Base-by-base conservation (phyloP, 2,113 vertebrate species). In the Todiramphus saurophagus region DNA sequence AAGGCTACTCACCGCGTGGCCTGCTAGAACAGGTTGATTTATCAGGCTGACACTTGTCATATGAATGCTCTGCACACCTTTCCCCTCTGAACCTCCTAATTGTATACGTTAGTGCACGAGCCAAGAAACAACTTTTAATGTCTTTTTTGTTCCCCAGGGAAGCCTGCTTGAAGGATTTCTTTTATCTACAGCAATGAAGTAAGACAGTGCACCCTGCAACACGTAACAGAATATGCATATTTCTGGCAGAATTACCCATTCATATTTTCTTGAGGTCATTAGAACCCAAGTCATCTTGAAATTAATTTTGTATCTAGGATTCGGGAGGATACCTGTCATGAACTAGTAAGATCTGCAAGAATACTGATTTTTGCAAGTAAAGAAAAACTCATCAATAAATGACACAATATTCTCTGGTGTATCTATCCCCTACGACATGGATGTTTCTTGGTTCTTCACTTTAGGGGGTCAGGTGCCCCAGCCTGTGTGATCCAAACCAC, bases 181-280 rank as follows among this genome's bases (percentile, higher is more conserved):
- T 70, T 64, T 51, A 2, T 14, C 74, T 59, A 0, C 23, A 20
- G 60, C 66, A 55, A 35, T 8, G 9, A 53, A 51, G 23, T 33
- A 28, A 79, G 33, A 43, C n/a, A 50, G 20, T 8, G 8, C 14
- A 41, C 4, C n/a, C 80, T 64, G 27, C 17, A 60, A 43, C 5
- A 27, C 0, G 14, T 50, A 33, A 33, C 30, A 46, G 43, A 59
- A 28, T 5, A 7, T 5, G 43, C 4, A 0, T 7, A 4, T 4
- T 24, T 44, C 41, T 87, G 82, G n/a, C 50, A 87, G 60, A 84
- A 82, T 66, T 11, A 58, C 18, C 59, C 64, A 74, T 18, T 11
- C 41, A 2, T 4, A 27, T 44, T 68, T 41, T 51, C 58, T 39
- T 60, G 24, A 43, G n/a, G 41, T 53, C 39, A 56, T 1, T 17